Conservation (phyloP, 92 coral and sea anemone species). For the Epizoanthus scotinus region DNA sequence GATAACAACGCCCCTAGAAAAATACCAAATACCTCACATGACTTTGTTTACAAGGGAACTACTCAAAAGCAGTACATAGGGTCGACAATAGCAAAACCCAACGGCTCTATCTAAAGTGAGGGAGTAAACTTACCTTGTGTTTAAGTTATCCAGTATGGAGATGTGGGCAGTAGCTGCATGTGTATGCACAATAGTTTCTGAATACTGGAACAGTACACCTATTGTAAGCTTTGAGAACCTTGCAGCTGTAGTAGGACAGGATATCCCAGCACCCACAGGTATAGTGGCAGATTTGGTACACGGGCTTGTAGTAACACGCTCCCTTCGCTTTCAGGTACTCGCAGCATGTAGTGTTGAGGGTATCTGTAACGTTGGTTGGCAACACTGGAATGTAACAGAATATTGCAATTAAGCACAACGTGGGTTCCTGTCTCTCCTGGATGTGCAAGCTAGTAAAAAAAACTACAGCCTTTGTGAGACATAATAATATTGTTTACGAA, state of each 20-base stretch:
- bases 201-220: slow-evolving; percentile 1
- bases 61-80: too few relatives aligned
- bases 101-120: too few relatives aligned
- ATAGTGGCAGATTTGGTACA: slow-evolving; percentile 12
- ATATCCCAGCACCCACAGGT: slow-evolving; percentile 33
- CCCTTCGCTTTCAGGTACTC: slow-evolving; percentile 21
- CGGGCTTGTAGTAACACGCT: background rate
- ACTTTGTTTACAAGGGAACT: too few relatives aligned
- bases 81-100: too few relatives aligned
- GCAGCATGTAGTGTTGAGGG: slow-evolving; percentile 8
- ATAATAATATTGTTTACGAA: too few relatives aligned
- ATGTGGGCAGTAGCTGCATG: slow-evolving; percentile 15
- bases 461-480: too few relatives aligned
- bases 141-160: background rate
- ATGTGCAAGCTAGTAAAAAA: too few relatives aligned
- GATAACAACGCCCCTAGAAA: too few relatives aligned
- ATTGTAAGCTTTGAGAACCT: background rate
- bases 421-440: too few relatives aligned
- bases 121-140: too few relatives aligned
- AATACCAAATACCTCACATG: too few relatives aligned
- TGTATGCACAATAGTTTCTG: slow-evolving; percentile 1
- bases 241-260: slow-evolving; percentile 9
- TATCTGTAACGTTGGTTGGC: background rate
- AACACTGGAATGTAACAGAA: background rate
- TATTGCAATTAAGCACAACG: too few relatives aligned